Evolutionary conservation across 2,113 vertebrate genomes (phyloP), one percentile per base, ranked within the genome.

Genomic region (Oryctolagus cuniculus): DNA sequence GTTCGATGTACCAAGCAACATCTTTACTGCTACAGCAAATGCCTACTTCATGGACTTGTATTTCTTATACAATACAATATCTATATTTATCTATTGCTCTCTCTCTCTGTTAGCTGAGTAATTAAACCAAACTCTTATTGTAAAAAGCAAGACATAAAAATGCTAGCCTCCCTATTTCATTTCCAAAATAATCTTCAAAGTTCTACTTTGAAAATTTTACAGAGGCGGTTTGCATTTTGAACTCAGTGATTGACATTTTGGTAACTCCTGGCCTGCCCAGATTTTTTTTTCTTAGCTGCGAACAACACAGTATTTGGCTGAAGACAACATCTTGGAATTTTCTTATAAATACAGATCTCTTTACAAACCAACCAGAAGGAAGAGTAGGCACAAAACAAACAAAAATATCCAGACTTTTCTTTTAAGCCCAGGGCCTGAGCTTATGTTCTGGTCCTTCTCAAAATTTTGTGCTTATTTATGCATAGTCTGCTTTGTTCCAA

Each of bases 391-490:
- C 31, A 73, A 55, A 53, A 84, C 79, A 94, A 69, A 93, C 6
- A 67, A 73, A 89, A 93, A 82, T 66, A 78, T n/a, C 63, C 5
- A 55, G 53, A 84, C 90, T 94, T 93, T 94, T 93, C 55, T 87
- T 92, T 90, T 66, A 82, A 80, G 53, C 10, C 55, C 19, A 87
- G 12, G 55, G 16, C 24, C 67, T 73, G 61, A 80, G n/a, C 81
- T 95, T 64, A 92, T 90, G 88, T 93, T 69, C 44, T 92, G 63
- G 58, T 38, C 85, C 44, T 44, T 51, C 19, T 92, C 44, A 92
- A 82, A 92, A 70, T 92, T 95, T 92, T 82, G 1, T 64, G 16
- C 72, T 94, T 92, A 83, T 87, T 78, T 92, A 67, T 88, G 17
- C 38, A 58, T 16, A 8, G n/a, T 69, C 70, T 91, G 34, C 51